phyloP scores from a whole-genome alignment of 2,797 vertebrate genomes.

The Falco naumanni region DNA sequence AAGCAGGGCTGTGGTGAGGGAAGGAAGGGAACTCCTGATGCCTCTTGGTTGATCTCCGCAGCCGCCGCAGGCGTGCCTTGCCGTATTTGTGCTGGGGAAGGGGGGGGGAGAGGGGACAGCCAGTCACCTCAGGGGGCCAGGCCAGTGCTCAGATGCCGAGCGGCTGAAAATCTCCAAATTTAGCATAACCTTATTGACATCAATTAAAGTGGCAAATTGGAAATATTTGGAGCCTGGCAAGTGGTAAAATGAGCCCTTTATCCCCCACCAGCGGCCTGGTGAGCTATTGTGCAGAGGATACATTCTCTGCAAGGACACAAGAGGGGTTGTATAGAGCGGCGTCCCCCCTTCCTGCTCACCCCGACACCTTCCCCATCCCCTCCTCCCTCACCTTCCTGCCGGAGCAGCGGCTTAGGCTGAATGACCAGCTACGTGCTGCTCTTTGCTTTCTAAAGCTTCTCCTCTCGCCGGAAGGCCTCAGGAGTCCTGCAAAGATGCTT shows the following conservation, averaged over 20 bases:
- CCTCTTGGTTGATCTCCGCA: background rate
- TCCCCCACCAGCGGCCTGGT: slow-evolving; percentile 41
- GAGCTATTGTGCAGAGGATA: slow-evolving; percentile 54
- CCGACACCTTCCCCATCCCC: background rate
- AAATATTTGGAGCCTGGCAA: slow-evolving; percentile 72
- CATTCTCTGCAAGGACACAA: slow-evolving; percentile 26
- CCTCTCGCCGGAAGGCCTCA: background rate
- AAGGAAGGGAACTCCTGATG: background rate
- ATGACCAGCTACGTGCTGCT: background rate
- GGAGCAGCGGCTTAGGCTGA: background rate
- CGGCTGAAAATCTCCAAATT: slow-evolving; percentile 77
- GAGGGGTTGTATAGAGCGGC: background rate
- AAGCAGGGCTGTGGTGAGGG: background rate
- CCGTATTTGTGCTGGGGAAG: background rate
- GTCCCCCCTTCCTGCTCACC: slow-evolving; percentile 22
- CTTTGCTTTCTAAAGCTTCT: slow-evolving; percentile 11
- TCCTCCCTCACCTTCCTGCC: background rate
- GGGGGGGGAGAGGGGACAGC: background rate
- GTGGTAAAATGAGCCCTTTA: slow-evolving; percentile 72
- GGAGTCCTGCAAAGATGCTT: background rate
- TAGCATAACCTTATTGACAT: slow-evolving; percentile 85
- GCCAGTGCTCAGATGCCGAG: slow-evolving; percentile 63
- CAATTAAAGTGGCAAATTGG: slow-evolving; percentile 81
- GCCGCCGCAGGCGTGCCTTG: background rate
- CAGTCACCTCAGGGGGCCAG: slow-evolving; percentile 43